Conservation (phyloP, 2,113 vertebrate species). For the Machaerirhynchus nigripectus region DNA sequence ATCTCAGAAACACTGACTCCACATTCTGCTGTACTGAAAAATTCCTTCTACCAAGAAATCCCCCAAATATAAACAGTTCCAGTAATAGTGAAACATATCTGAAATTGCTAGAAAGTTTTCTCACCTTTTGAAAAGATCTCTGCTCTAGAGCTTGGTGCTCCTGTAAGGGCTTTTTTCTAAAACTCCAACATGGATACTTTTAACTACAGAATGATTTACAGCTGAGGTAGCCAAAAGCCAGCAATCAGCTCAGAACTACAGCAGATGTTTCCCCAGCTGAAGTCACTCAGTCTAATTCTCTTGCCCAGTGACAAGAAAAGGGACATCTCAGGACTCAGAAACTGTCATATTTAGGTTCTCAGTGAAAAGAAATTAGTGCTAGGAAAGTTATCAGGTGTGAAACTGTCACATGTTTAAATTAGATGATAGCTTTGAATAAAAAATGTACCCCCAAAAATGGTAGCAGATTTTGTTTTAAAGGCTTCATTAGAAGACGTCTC, state of each 20-base stretch:
- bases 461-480: not conserved
- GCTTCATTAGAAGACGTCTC: not conserved
- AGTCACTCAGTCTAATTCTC: constrained; percentile 22
- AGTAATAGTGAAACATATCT: not conserved
- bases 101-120: not conserved
- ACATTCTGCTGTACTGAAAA: not conserved
- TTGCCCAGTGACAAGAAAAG: not conserved
- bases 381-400: not conserved
- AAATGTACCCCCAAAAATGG: not conserved
- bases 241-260: not conserved
- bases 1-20: not conserved
- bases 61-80: not conserved
- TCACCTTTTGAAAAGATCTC: not conserved
- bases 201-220: not conserved
- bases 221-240: not conserved
- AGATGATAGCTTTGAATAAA: not conserved
- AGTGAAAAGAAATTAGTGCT: not conserved
- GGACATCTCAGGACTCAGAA: not conserved
- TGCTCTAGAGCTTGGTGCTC: not conserved
- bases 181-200: not conserved
- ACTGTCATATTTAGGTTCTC: not conserved
- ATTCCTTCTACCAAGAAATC: not conserved
- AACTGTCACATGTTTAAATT: not conserved
- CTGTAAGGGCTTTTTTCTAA: not conserved
- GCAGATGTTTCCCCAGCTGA: constrained; percentile 39